phyloP scores from a whole-genome alignment of 2,888 invertebrate genomes.

The Sphinx pinastri region DNA sequence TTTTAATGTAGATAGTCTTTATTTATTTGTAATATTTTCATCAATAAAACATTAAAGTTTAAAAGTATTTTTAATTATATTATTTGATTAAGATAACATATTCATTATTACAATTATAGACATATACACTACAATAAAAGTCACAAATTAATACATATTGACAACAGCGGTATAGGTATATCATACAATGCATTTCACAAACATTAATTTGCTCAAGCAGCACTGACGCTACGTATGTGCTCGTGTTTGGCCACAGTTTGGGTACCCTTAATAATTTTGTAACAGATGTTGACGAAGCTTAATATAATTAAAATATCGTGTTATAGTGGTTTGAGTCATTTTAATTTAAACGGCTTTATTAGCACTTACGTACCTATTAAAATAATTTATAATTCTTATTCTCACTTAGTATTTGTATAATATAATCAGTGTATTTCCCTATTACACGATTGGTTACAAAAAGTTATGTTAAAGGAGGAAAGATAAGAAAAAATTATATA shows the following conservation, averaged over 20 bases:
- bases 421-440: too few species aligned
- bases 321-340: too few species aligned
- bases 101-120: conserved; percentile 13
- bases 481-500: too few species aligned
- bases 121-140: conserved; percentile 10
- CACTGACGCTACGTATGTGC: not conserved
- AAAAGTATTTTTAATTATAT: not conserved
- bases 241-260: not conserved
- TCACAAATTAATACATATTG: conserved; percentile 17
- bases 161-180: not conserved
- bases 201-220: not conserved
- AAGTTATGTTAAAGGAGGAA: too few species aligned
- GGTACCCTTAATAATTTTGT: not conserved
- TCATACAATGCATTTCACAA: conserved; percentile 5
- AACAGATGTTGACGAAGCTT: too few species aligned
- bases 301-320: too few species aligned
- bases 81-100: conserved; percentile 4
- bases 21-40: not conserved
- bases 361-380: too few species aligned
- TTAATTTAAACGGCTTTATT: too few species aligned
- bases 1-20: not conserved
- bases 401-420: too few species aligned
- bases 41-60: conserved; percentile 1
- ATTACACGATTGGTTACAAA: too few species aligned
- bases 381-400: too few species aligned